Evolutionary conservation across 2,113 vertebrate genomes (phyloP).

Genomic region (Leptosomus discolor): DNA sequence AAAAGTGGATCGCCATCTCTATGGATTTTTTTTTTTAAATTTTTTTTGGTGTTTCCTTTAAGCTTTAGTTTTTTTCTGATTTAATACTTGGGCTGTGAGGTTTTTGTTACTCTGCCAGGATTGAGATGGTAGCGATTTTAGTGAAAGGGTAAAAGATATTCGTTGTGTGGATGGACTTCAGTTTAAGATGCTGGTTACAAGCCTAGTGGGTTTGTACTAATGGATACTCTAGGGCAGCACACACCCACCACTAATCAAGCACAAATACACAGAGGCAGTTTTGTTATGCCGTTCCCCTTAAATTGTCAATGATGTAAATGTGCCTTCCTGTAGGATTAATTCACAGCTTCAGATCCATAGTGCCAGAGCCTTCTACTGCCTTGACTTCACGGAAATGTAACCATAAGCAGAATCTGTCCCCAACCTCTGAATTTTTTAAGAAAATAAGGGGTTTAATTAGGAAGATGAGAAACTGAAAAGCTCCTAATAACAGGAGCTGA

Average conservation of each 20-base stretch:
- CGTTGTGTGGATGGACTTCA: not conserved
- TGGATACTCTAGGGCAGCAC: not conserved
- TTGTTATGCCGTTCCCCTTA: not conserved
- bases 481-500: not conserved
- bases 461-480: not conserved
- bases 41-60: not conserved
- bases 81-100: not conserved
- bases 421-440: not conserved
- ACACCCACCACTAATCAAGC: not conserved
- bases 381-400: not conserved
- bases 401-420: not conserved
- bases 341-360: not conserved
- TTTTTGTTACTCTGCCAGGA: not conserved
- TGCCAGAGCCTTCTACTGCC: not conserved
- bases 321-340: not conserved
- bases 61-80: not conserved
- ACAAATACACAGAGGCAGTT: not conserved
- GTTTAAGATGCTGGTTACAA: not conserved
- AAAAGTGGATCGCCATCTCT: rapidly evolving
- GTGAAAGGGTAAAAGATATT: not conserved
- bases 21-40: not conserved
- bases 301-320: not conserved
- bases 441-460: not conserved
- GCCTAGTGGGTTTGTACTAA: not conserved
- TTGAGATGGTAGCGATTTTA: not conserved